phyloP scores from a whole-genome alignment of 2,113 vertebrate genomes.

The Melanocharis versteri region DNA sequence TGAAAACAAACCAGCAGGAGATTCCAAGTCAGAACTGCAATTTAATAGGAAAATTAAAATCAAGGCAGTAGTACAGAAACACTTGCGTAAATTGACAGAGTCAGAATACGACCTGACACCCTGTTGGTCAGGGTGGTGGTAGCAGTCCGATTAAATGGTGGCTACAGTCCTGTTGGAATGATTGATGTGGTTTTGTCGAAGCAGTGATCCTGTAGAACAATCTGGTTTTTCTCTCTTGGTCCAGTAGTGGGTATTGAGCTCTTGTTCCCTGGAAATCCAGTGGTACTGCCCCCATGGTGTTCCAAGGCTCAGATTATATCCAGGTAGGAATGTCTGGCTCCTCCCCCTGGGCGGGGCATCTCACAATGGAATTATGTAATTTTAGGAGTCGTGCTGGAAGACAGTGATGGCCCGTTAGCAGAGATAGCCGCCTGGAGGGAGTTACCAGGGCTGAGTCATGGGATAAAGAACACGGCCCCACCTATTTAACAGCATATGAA shows the following conservation, averaged over 20 bases:
- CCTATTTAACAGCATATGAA: not conserved
- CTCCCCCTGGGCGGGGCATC: accelerated
- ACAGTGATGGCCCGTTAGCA: not conserved
- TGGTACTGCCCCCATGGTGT: accelerated
- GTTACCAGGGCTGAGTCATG: not conserved
- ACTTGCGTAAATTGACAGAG: not conserved
- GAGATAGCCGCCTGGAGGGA: not conserved
- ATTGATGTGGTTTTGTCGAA: not conserved
- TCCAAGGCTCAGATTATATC: not conserved
- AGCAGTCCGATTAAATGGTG: not conserved
- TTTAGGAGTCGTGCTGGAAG: not conserved
- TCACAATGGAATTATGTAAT: not conserved
- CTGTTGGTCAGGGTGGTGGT: accelerated
- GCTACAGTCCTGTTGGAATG: not conserved
- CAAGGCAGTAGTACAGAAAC: not conserved
- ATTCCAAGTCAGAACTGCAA: not conserved
- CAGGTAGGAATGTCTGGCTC: not conserved
- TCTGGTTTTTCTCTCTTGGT: not conserved
- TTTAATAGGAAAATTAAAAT: not conserved
- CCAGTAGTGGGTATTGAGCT: not conserved
- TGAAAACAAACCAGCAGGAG: not conserved
- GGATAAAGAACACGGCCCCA: not conserved
- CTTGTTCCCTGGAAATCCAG: not conserved
- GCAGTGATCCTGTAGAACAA: not conserved
- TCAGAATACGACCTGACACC: not conserved